These are phyloP conservation scores for Pseudomyrmex sp. DNA, from an alignment of 1,140 invertebrate species.

Conservation along the genomic window DNA sequence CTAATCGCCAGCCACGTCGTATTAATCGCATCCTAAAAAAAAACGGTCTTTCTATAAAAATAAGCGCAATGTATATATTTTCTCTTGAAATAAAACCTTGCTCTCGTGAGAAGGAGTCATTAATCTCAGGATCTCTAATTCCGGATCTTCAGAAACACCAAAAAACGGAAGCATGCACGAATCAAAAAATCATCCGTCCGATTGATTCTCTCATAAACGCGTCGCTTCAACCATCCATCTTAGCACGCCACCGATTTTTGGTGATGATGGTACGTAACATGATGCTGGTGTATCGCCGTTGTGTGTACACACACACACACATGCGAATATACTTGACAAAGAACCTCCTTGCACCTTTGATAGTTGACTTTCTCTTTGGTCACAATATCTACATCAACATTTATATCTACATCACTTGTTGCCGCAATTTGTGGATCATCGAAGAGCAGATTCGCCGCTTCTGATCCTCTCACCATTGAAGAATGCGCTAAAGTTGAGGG, in stretches of 20 bases:
- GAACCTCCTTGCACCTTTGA: constrained; percentile 35
- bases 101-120: constrained; percentile 20
- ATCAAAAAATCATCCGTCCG: constrained; percentile 61
- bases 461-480: constrained; percentile 38
- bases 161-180: constrained; percentile 63
- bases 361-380: constrained; percentile 30
- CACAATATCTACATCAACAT: constrained; percentile 1
- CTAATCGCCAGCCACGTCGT: constrained; percentile 38
- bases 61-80: constrained; percentile 17
- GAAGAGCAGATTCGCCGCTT: constrained; percentile 27
- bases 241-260: constrained; percentile 70
- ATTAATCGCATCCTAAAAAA: constrained; percentile 48
- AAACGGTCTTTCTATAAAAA: constrained; percentile 19
- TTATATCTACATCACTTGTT: background rate
- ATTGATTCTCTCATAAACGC: constrained; percentile 55
- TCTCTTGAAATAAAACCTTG: constrained; percentile 7
- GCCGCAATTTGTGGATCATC: constrained; percentile 42
- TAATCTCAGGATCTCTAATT: constrained; percentile 45
- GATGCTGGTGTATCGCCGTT: constrained; percentile 20
- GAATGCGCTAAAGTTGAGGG: background rate
- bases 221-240: constrained; percentile 60
- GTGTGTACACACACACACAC: background rate
- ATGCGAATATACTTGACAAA: background rate
- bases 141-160: constrained; percentile 45
- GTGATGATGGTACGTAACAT: constrained; percentile 79